Evolutionary conservation across 37 sponge, comb jelly and placozoan species (phyloP).

Genomic region (Spongilla lacustris): DNA sequence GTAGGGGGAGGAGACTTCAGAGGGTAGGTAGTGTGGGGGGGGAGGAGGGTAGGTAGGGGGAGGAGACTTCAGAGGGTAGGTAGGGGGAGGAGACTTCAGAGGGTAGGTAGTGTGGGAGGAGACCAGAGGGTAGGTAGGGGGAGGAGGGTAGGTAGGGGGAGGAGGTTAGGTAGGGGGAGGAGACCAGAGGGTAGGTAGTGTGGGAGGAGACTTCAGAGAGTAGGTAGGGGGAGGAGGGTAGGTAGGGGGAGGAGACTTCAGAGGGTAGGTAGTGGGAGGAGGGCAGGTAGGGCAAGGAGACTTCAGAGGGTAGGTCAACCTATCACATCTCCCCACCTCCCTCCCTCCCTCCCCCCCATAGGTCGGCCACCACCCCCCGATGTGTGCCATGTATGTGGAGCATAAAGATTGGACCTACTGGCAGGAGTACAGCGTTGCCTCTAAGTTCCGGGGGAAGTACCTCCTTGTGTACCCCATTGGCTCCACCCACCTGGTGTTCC

Average conservation of each 20-base stretch:
- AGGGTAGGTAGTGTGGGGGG: conserved; percentile 91
- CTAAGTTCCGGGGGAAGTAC: conserved; percentile 98
- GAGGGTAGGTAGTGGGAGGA: too few relatives aligned
- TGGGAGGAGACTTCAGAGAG: conserved; percentile 34
- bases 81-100: background rate
- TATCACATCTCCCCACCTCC: too few relatives aligned
- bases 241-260: background rate
- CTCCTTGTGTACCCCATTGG: conserved; percentile 85
- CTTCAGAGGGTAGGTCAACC: too few relatives aligned
- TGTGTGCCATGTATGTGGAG: conserved; percentile 90
- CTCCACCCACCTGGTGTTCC: conserved; percentile 79
- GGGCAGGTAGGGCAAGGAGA: conserved; percentile 35
- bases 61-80: conserved; percentile 83
- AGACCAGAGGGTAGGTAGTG: conserved; percentile 64
- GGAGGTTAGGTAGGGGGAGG: conserved; percentile 10
- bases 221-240: conserved; percentile 54
- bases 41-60: conserved; percentile 91
- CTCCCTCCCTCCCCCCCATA: conserved; percentile 9
- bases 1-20: background rate
- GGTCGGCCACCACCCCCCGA: conserved; percentile 99
- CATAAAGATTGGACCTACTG: conserved; percentile 91
- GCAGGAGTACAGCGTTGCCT: conserved; percentile 96
- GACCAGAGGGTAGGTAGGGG: conserved; percentile 69
- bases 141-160: conserved; percentile 41
- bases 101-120: conserved; percentile 91